Conservation (phyloP, 2,113 vertebrate species). For the Burhinus oedicnemus region DNA sequence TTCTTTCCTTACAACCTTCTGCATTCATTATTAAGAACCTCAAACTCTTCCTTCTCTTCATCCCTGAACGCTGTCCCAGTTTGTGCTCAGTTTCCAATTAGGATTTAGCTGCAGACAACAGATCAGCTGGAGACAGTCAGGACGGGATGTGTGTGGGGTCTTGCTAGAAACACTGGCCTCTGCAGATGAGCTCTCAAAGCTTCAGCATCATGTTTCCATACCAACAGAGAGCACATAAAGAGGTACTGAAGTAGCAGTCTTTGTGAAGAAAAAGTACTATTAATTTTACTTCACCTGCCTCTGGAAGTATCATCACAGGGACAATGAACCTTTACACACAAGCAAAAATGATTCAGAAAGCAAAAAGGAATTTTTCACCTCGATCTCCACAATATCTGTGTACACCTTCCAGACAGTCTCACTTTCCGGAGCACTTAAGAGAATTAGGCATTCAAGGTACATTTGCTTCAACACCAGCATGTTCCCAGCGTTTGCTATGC, state of each 20-base stretch:
- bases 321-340: neutral
- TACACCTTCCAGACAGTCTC: neutral
- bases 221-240: neutral
- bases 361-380: neutral
- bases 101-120: neutral
- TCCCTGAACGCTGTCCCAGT: neutral
- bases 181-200: neutral
- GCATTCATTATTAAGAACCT: neutral
- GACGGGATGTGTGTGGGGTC: too few species aligned
- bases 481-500: neutral
- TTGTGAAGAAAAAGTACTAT: neutral
- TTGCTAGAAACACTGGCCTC: neutral
- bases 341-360: neutral
- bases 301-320: neutral
- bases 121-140: neutral
- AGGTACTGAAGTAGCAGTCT: neutral
- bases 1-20: neutral
- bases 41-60: neutral
- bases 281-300: neutral
- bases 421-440: neutral
- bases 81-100: neutral
- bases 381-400: neutral
- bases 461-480: neutral
- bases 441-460: neutral
- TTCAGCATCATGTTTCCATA: constrained; percentile 28